Percentiles rank a stretch among this genome's conserved stretches.
These are phyloP conservation scores for Pharmacophagus antenor DNA, from an alignment of 2,888 invertebrate genomes.

Conservation along the genomic window DNA sequence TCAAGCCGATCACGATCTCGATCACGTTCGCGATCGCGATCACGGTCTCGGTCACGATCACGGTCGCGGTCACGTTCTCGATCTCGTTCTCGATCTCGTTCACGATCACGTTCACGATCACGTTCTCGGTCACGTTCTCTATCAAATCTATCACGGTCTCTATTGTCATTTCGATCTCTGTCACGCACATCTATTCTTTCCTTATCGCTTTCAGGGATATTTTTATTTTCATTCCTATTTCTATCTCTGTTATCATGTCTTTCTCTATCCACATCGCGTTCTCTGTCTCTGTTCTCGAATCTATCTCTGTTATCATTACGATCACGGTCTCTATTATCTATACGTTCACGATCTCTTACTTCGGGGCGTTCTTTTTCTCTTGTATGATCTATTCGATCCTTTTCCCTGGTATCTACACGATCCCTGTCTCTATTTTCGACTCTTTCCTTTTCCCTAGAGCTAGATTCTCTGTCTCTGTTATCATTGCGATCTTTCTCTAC, in stretches of 20 bases:
- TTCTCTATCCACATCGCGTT: slow-evolving; percentile 46
- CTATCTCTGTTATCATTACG: slow-evolving; percentile 44
- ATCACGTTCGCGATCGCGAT: slow-evolving; percentile 47
- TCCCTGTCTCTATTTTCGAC: slow-evolving; percentile 62
- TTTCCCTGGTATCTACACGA: slow-evolving; percentile 44
- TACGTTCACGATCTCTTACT: slow-evolving; percentile 44
- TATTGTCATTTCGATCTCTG: slow-evolving; percentile 58
- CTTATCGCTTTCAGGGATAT: slow-evolving; percentile 45
- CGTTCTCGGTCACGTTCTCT: slow-evolving; percentile 41
- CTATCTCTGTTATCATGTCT: slow-evolving; percentile 37
- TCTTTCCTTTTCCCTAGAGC: slow-evolving; percentile 44
- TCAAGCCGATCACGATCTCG: slow-evolving; percentile 44
- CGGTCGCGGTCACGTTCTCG: slow-evolving; percentile 42
- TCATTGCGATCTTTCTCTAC: slow-evolving; percentile 43
- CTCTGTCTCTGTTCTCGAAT: slow-evolving; percentile 50
- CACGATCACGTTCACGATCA: slow-evolving; percentile 48
- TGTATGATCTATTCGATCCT: slow-evolving; percentile 39
- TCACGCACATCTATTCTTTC: slow-evolving; percentile 51
- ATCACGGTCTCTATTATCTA: slow-evolving; percentile 36
- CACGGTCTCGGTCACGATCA: slow-evolving; percentile 47
- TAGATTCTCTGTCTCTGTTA: slow-evolving; percentile 53
- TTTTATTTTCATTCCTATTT: slow-evolving; percentile 45
- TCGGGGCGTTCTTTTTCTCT: slow-evolving; percentile 53
- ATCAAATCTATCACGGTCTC: slow-evolving; percentile 45
- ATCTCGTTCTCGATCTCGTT: slow-evolving; percentile 55